Evolutionary conservation across 2,888 invertebrate genomes (phyloP).

Genomic region (Myopa tessellatipennis): DNA sequence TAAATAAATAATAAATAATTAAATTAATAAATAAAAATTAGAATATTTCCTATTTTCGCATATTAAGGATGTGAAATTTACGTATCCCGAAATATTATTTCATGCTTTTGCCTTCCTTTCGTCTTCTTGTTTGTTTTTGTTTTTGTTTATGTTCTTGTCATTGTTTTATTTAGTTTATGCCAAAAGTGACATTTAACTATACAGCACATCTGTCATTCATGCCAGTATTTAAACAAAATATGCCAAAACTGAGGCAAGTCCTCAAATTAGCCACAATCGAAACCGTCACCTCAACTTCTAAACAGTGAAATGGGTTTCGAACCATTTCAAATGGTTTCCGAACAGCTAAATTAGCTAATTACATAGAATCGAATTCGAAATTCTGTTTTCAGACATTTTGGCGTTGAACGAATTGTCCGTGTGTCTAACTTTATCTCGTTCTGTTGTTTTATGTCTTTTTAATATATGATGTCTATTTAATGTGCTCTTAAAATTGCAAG

Average conservation of each 20-base stretch:
- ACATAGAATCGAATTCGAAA: background rate
- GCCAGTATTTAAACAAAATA: background rate
- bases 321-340: background rate
- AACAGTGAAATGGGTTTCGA: background rate
- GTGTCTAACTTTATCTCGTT: background rate
- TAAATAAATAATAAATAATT: too few species aligned
- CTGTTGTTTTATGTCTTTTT: background rate
- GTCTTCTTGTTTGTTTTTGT: background rate
- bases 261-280: too few species aligned
- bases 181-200: background rate
- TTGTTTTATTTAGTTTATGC: too few species aligned
- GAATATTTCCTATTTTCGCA: too few species aligned
- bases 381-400: constrained; percentile 10
- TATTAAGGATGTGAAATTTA: too few species aligned
- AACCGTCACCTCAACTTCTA: background rate
- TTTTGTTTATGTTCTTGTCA: background rate
- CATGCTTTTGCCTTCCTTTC: background rate
- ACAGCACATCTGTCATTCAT: background rate
- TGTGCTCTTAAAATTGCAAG: background rate
- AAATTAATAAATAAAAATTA: too few species aligned
- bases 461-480: background rate
- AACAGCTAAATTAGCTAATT: background rate
- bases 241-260: background rate
- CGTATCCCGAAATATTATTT: background rate
- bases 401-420: background rate